Base-by-base conservation (phyloP, 2,113 vertebrate genomes). In the Rattus rattus region DNA sequence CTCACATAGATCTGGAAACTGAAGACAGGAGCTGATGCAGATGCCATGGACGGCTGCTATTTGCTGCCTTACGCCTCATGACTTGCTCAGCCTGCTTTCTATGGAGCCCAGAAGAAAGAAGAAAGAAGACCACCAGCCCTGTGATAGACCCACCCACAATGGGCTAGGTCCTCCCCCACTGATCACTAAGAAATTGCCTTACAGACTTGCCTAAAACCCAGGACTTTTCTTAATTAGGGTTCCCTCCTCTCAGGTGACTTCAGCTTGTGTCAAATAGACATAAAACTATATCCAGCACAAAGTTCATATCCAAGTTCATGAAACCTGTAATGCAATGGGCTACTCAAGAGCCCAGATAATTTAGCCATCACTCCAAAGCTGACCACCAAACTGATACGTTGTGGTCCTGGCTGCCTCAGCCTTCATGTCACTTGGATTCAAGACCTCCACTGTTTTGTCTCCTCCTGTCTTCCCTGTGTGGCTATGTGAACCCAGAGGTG, bases 21-120 rank as follows among this genome's bases (percentile, higher is more conserved):
- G 5, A 20, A 59, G 54, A 36, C 5, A 81, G 52, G 33, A 59
- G 5, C 52, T 56, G 33, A 81, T n/a, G 1, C 30, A n/a, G 79
- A n/a, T 20, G 4, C 19, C 2, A 6, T 56, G 30, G 0, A n/a
- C 9, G 33, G 10, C 10, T 81, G 52, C 0, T 59, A 33, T 22
- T 24, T 56, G n/a, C 52, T n/a, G 20, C 17, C 33, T 20, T n/a
- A 33, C 33, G 36, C 77, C 30, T 33, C 2, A 80, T 20, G 16
- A 17, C 16, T 81, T 59, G 33, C 11, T 81, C 33, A 81, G 20
- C 36, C 19, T 81, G 36, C 20, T 81, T n/a, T 81, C 36, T 81
- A 81, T 59, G n/a, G 36, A 81, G 5, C 4, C 19, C 79, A 59
- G 43, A 43, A 43, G 43, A 43, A 43, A 43, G 43, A 43, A 43